A percentile compares a stretch with the other conserved stretches of the same genome.
Evolutionary conservation across 2,888 invertebrate species (phyloP).

Genomic region (Ectemnius lituratus): DNA sequence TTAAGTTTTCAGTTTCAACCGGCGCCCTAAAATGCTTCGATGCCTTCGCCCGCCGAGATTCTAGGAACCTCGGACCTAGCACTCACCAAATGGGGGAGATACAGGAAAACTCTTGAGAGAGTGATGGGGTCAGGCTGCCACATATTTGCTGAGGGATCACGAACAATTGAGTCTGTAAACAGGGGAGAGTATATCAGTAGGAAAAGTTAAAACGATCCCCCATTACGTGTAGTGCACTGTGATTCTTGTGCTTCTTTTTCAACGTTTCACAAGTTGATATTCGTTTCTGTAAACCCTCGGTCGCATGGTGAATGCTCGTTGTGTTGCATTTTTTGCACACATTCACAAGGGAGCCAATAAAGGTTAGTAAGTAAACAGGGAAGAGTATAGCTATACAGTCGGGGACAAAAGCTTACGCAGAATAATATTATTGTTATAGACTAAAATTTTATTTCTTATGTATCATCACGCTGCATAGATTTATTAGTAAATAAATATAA

Average conservation of each 20-base stretch:
- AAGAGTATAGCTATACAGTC: background rate
- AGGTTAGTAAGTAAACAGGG: background rate
- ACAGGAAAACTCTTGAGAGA: background rate
- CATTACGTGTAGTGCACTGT: no score
- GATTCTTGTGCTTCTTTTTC: no score
- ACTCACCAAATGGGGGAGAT: slow-evolving; percentile 52
- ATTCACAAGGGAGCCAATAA: background rate
- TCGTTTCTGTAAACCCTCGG: no score
- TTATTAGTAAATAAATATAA: no score
- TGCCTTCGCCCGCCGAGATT: slow-evolving; percentile 13
- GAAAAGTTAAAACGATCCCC: no score
- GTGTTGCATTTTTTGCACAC: no score
- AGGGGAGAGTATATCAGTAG: background rate
- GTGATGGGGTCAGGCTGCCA: background rate
- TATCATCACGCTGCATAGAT: no score
- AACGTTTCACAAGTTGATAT: no score
- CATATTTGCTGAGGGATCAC: background rate
- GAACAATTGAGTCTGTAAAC: slow-evolving; percentile 7
- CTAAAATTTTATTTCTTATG: no score
- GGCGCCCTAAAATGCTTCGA: slow-evolving; percentile 19
- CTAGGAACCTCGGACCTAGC: slow-evolving; percentile 26
- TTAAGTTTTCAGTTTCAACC: slow-evolving; percentile 64
- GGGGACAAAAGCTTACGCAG: background rate
- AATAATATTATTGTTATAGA: no score
- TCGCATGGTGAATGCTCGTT: no score